These are phyloP conservation scores for Diadema setosum DNA, from an alignment of 35 echinoderm and acorn worm species.

Conservation along the genomic window DNA sequence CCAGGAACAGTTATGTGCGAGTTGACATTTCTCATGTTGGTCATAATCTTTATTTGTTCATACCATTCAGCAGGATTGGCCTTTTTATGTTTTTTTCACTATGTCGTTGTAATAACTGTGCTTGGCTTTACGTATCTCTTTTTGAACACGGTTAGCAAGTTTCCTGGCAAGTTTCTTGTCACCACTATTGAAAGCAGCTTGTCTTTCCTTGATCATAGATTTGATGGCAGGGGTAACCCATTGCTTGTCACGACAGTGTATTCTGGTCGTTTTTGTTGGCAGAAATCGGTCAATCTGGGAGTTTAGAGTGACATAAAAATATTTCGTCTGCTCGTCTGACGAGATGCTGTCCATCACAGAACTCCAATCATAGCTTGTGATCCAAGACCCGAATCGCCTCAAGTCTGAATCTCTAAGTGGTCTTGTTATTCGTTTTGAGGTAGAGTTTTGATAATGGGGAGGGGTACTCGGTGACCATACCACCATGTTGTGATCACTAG, in stretches of 20 bases:
- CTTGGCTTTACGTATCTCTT: not conserved
- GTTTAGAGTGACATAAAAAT: constrained; percentile 15
- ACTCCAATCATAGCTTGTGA: constrained; percentile 34
- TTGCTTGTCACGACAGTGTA: constrained; percentile 17
- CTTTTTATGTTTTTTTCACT: constrained; percentile 43
- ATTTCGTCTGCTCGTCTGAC: not conserved
- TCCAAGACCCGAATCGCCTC: constrained; percentile 49
- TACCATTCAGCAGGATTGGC: constrained; percentile 53
- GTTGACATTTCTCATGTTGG: not conserved
- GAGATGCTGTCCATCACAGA: not conserved
- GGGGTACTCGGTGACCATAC: constrained; percentile 13
- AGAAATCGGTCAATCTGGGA: not conserved
- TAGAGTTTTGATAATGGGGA: not conserved
- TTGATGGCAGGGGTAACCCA: constrained; percentile 25
- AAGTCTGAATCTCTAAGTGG: not conserved
- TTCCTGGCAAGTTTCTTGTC: not conserved
- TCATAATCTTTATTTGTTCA: constrained; percentile 42
- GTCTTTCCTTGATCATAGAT: not conserved
- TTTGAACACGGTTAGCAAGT: constrained; percentile 2
- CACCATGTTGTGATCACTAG: constrained; percentile 33
- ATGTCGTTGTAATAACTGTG: constrained; percentile 8
- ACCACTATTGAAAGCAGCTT: not conserved
- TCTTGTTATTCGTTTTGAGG: not conserved
- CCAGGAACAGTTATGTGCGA: constrained; percentile 7
- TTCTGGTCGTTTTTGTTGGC: not conserved